Evolutionary conservation across 2,888 invertebrate species (phyloP).

Genomic region (Pheosia tremula): DNA sequence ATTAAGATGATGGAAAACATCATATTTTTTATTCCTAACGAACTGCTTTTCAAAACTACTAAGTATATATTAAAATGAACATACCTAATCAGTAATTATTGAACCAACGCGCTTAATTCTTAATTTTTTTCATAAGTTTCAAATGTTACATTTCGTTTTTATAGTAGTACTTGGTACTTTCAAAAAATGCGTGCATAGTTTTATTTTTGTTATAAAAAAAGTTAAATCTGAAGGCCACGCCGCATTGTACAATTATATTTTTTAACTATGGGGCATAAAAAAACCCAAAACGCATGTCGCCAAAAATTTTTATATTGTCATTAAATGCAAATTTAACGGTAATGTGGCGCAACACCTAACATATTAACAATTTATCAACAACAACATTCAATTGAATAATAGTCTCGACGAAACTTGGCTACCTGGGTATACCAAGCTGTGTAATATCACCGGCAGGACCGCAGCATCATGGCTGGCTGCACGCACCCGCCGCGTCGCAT

Average conservation of each 20-base stretch:
- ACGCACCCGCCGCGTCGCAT: no score
- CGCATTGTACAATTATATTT: constrained; percentile 47
- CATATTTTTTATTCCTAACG: constrained; percentile 38
- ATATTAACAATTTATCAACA: constrained; percentile 72
- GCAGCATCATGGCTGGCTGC: no score
- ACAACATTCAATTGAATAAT: constrained; percentile 64
- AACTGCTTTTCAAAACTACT: constrained; percentile 45
- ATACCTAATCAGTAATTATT: constrained; percentile 32
- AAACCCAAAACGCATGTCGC: constrained; percentile 69
- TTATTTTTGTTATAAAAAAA: constrained; percentile 35
- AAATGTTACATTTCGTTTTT: constrained; percentile 39
- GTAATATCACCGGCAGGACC: background rate
- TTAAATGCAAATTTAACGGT: constrained; percentile 68
- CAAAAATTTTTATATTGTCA: constrained; percentile 63
- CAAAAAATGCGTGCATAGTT: constrained; percentile 34
- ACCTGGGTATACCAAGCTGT: constrained; percentile 26
- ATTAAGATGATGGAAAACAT: no score
- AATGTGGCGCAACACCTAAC: constrained; percentile 75
- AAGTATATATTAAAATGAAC: constrained; percentile 41
- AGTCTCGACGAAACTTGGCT: constrained; percentile 27
- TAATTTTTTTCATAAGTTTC: constrained; percentile 49
- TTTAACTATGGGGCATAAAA: constrained; percentile 65
- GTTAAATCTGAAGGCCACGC: constrained; percentile 45
- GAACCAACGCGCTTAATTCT: constrained; percentile 49
- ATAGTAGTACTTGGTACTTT: constrained; percentile 20